phyloP scores from a whole-genome alignment of 2,113 vertebrate genomes.

The Coryphaenoides rupestris region DNA sequence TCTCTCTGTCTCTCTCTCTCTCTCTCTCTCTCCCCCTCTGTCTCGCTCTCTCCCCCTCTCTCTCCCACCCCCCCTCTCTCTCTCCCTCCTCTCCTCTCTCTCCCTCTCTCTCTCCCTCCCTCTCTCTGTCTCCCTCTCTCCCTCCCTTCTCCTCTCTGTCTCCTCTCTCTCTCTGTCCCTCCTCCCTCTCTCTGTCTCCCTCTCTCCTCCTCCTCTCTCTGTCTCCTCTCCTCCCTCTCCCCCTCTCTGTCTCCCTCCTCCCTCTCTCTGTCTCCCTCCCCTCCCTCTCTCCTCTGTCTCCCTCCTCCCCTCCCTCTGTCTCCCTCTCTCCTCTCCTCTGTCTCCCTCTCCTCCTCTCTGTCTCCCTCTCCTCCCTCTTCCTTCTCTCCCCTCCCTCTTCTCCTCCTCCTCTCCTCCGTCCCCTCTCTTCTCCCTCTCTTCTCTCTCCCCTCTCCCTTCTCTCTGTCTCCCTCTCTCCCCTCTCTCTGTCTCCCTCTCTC shows the following conservation, averaged over 20 bases:
- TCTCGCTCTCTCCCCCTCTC: neutral
- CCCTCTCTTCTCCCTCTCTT: neutral
- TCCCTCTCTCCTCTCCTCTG: conserved; percentile 4
- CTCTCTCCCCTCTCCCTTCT: neutral
- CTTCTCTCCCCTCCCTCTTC: conserved; percentile 24
- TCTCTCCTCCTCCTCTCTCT: conserved; percentile 40
- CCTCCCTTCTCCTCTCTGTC: conserved; percentile 37
- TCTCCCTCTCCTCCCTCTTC: no score
- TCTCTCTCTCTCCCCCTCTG: conserved; percentile 22
- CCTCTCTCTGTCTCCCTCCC: conserved; percentile 1
- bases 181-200: conserved; percentile 3
- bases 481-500: neutral
- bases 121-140: neutral
- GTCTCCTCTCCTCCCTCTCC: conserved; percentile 19
- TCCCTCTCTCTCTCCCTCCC: neutral
- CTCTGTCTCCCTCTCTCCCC: conserved; percentile 21
- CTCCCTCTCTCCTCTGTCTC: neutral
- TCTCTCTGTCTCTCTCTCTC: conserved; percentile 43
- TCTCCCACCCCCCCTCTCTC: neutral
- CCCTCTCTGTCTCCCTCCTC: neutral
- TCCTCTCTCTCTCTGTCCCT: conserved; percentile 34
- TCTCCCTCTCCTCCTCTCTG: neutral
- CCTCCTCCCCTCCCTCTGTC: conserved; percentile 5
- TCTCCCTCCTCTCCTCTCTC: conserved; percentile 18
- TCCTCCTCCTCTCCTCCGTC: conserved; percentile 22